Evolutionary conservation across 1,140 invertebrate genomes (phyloP), one percentile per base, ranked within the genome.

Genomic region (Drosophila willistoni): DNA sequence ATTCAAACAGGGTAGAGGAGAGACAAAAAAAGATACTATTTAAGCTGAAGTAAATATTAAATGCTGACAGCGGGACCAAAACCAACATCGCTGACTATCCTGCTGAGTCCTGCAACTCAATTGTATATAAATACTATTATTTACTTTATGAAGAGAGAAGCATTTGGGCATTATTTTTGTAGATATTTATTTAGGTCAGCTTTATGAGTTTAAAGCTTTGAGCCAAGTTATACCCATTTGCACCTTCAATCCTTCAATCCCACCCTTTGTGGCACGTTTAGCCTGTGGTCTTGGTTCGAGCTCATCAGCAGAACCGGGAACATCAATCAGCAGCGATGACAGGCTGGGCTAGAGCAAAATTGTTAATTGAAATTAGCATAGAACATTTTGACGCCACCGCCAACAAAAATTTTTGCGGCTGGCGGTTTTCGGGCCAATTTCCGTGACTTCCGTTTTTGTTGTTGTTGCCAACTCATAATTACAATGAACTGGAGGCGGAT

Each of bases 291-390:
- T 70, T 66, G 47, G 70, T 64, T 77, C 29, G 67, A 57, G 76
- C 70, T 51, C 44, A 51, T 51, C 17, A 51, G 9, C 44, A 51
- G 17, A 7, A 47, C 17, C 17, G 3, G 44, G 17, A 51, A 10
- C 44, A 51, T 51, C 44, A 51, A 51, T 70, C 76, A 70, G 73
- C 51, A 41, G 42, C 68, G 68, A 68, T 54, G 61, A 68, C 44
- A 57, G 29, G 14, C 44, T 61, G 25, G 19, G 39, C 17, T 9
- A 29, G n/a, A 25, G 14, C 36, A 25, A 70, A 61, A 77, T 83
- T 83, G 81, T 84, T 84, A 84, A 85, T 84, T 84, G 82, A 85
- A 84, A 84, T 84, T 84, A 81, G 81, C 81, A 81, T 85, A 65
- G 56, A 57, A 80, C 19, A 81, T 77, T 85, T 77, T 61, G 56